Percentiles rank a stretch among this genome's conserved stretches.
These are phyloP conservation scores for human DNA, from an alignment of 2,113 vertebrate genomes.

Conservation along the genomic window DNA sequence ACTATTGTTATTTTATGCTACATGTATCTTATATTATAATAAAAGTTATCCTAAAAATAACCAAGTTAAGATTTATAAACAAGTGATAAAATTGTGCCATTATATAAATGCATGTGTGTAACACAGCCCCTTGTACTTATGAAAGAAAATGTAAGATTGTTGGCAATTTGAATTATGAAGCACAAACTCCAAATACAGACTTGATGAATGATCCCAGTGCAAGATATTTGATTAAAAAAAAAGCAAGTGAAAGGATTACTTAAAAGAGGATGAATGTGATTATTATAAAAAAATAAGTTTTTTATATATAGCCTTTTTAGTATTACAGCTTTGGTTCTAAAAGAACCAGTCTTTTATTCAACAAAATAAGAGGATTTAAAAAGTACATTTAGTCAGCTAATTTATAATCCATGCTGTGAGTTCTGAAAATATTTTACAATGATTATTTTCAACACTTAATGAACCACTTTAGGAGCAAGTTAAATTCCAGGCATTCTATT, in stretches of 20 bases:
- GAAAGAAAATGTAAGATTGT: not conserved
- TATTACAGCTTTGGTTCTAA: not conserved
- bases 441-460: not conserved
- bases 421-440: conserved; percentile 31
- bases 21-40: not conserved
- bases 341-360: conserved; percentile 17
- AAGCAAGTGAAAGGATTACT: not conserved
- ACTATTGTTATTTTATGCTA: not conserved
- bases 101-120: not conserved
- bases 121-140: not conserved
- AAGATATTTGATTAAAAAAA: not conserved
- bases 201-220: not conserved
- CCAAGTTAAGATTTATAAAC: not conserved
- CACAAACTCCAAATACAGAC: not conserved
- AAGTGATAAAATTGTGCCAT: not conserved
- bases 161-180: not conserved
- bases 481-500: not conserved
- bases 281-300: not conserved
- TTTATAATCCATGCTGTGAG: not conserved
- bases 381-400: not conserved
- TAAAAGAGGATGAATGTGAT: not conserved
- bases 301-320: not conserved
- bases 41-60: not conserved
- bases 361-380: not conserved
- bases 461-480: not conserved